These are phyloP conservation scores for Meta bourneti DNA, from an alignment of 2,888 invertebrate genomes.

Conservation along the genomic window DNA sequence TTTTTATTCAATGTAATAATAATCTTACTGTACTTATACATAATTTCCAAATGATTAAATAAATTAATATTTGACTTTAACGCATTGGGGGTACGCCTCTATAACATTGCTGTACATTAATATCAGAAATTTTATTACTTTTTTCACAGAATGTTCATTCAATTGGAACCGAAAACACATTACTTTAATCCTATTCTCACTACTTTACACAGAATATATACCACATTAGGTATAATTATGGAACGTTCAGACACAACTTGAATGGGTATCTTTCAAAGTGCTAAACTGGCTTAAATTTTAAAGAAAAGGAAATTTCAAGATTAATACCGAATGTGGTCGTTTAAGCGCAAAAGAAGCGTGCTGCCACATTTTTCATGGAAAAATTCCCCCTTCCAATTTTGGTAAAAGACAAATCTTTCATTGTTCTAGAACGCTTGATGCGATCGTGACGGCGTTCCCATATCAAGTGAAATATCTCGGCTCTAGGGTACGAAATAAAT, in stretches of 20 bases:
- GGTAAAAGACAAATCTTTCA: conserved; percentile 1
- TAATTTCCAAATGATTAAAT: too few species aligned
- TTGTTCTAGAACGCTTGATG: not conserved
- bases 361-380: not conserved
- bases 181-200: too few species aligned
- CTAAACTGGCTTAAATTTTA: not conserved
- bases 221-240: too few species aligned
- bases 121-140: too few species aligned
- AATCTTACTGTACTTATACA: too few species aligned
- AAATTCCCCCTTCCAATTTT: not conserved
- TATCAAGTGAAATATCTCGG: not conserved
- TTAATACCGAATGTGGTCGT: not conserved
- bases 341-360: not conserved
- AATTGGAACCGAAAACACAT: too few species aligned
- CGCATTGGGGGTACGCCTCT: too few species aligned
- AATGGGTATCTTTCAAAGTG: not conserved
- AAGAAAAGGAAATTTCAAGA: not conserved
- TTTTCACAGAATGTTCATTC: too few species aligned
- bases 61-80: too few species aligned
- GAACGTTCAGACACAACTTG: not conserved
- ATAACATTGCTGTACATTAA: too few species aligned
- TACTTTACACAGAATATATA: too few species aligned
- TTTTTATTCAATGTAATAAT: too few species aligned
- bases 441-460: not conserved
- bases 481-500: not conserved